Evolutionary conservation across 2,888 invertebrate genomes (phyloP), one percentile per base, ranked within the genome.

Genomic region (Eucriotettix oculatus): DNA sequence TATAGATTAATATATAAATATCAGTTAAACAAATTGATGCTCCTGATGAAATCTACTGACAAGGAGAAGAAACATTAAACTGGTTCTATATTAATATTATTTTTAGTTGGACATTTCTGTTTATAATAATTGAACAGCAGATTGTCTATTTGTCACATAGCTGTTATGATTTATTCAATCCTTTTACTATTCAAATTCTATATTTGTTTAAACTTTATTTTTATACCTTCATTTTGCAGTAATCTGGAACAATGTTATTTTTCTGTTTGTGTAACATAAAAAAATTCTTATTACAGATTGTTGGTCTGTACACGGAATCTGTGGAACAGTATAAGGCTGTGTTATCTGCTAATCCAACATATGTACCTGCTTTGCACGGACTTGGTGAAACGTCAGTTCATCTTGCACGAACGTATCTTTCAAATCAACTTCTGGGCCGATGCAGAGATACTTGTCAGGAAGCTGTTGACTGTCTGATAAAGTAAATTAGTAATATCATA

Each of bases 371-470:
- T 1, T 71, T 90, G 16, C 89, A 90, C 74, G 93, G 93, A 17
- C 76, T 90, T 58, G 84, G 89, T 2, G 91, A 92, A 74, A 86
- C 90, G 1, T 85, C 85, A 73, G 76, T 91, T 63, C 80, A 81
- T 62, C 74, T 86, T 67, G 89, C 90, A 0, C 81, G 78, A 65
- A 81, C 83, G 66, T 80, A 85, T 67, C 75, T 81, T 56, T 69
- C 72, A 42, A 80, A 83, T 60, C 87, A 87, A 70, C 75, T 89
- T 59, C 78, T 86, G 70, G 88, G 87, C 0, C 78, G 84, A 62
- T 83, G 86, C 11, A 80, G 85, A 70, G 82, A 85, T 66, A 80
- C 83, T 72, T 83, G 86, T 58, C 87, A 92, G 71, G 72, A 79
- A 69, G 86, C 90, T 40, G 71, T 85, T 10, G 76, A 83, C 66